Evolutionary conservation across 1,140 invertebrate genomes (phyloP).

Genomic region (Rhysida immarginata): DNA sequence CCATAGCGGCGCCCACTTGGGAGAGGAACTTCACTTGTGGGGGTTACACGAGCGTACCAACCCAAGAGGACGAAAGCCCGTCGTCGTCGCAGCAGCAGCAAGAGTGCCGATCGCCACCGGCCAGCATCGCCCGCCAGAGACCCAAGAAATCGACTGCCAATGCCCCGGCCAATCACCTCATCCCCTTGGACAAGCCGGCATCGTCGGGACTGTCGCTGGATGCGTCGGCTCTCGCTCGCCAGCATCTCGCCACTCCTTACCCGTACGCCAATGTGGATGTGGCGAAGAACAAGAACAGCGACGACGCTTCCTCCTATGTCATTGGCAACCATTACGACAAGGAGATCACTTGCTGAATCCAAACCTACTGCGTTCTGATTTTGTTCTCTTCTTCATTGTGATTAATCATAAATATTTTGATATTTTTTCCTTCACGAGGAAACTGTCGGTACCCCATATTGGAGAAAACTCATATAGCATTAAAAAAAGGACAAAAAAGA

Average conservation of each 20-base stretch:
- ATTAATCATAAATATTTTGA: background rate
- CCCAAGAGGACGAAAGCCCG: constrained; percentile 12
- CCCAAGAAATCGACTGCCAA: background rate
- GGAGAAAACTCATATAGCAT: no score
- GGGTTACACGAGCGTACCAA: constrained; percentile 8
- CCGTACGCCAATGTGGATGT: constrained; percentile 21
- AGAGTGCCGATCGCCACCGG: constrained; percentile 11
- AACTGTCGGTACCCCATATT: constrained; percentile 1
- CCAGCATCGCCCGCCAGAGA: constrained; percentile 10
- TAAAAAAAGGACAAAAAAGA: no score
- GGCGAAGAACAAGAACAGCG: constrained; percentile 13
- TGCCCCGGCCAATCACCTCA: background rate
- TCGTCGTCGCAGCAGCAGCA: constrained; percentile 13
- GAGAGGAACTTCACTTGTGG: background rate
- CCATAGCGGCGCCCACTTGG: constrained; percentile 9
- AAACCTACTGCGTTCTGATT: background rate
- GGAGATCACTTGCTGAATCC: constrained; percentile 13
- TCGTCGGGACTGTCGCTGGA: constrained; percentile 28
- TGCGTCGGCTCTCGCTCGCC: constrained; percentile 28
- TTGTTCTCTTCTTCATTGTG: background rate
- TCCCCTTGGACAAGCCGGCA: constrained; percentile 9
- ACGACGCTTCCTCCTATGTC: constrained; percentile 13
- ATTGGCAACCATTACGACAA: constrained; percentile 16
- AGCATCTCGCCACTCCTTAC: constrained; percentile 10
- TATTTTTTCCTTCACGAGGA: background rate